These are phyloP conservation scores for Drosophila atroscutellata DNA, from an alignment of 2,888 invertebrate species.

Conservation along the genomic window DNA sequence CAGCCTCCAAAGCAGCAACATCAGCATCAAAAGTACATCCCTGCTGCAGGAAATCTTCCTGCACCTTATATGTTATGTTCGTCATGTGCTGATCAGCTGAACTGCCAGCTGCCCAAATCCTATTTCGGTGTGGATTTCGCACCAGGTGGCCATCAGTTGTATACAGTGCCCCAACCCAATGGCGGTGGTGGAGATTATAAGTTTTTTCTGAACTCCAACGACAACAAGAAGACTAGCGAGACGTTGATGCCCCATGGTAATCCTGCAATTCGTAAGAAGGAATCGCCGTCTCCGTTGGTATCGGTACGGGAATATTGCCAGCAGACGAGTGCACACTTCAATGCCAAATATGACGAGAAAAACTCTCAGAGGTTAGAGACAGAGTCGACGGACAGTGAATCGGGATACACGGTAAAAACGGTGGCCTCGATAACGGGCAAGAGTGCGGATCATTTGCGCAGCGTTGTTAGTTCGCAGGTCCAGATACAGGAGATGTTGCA, in stretches of 20 bases:
- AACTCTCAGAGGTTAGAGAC: background rate
- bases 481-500: background rate
- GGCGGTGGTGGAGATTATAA: background rate
- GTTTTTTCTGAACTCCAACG: background rate
- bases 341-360: background rate
- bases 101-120: background rate
- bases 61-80: background rate
- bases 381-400: background rate
- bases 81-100: background rate
- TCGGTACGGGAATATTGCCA: background rate
- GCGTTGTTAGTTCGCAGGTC: background rate
- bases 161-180: background rate
- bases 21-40: background rate
- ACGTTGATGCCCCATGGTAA: background rate
- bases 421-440: background rate
- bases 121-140: no score
- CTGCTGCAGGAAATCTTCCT: background rate
- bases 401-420: background rate
- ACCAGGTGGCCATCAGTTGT: no score
- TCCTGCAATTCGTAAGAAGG: background rate
- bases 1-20: background rate
- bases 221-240: background rate
- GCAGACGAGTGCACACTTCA: background rate
- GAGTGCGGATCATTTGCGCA: constrained; percentile 2
- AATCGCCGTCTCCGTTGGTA: background rate